These are phyloP conservation scores for Spheniscus mendiculus DNA, from an alignment of 2,113 vertebrate genomes.

Conservation along the genomic window DNA sequence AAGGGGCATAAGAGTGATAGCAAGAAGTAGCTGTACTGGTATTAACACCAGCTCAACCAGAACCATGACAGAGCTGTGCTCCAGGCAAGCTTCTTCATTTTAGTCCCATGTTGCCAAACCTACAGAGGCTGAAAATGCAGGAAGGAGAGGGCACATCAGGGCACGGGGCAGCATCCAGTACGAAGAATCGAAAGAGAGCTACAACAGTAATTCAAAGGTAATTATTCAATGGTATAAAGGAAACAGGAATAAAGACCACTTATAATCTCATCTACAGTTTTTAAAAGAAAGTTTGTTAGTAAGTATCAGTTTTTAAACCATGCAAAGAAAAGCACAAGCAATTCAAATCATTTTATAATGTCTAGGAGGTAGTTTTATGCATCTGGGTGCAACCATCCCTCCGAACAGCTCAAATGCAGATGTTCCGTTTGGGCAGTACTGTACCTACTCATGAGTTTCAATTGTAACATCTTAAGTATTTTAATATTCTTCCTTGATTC, in stretches of 20 bases:
- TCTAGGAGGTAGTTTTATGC: background rate
- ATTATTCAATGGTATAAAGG: background rate
- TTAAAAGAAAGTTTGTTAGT: background rate
- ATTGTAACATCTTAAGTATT: background rate
- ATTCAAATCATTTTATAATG: background rate
- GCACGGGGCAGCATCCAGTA: background rate
- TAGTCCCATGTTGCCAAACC: background rate
- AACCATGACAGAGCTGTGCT: background rate
- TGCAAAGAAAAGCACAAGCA: background rate
- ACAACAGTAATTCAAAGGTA: background rate
- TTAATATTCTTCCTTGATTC: background rate
- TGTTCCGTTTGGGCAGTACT: background rate
- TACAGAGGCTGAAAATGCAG: background rate
- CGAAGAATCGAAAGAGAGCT: background rate
- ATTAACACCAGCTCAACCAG: background rate
- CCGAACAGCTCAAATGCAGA: background rate
- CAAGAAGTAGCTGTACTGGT: background rate
- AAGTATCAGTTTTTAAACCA: background rate
- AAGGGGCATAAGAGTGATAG: background rate
- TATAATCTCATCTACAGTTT: background rate
- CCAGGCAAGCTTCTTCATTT: background rate
- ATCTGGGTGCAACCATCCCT: background rate
- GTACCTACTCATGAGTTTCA: background rate
- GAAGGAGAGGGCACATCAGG: background rate
- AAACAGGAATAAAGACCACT: background rate